Percentiles rank a stretch among this genome's conserved stretches.
These are phyloP conservation scores for Cheirogaleus major DNA, from an alignment of 2,797 vertebrate genomes.

Conservation along the genomic window DNA sequence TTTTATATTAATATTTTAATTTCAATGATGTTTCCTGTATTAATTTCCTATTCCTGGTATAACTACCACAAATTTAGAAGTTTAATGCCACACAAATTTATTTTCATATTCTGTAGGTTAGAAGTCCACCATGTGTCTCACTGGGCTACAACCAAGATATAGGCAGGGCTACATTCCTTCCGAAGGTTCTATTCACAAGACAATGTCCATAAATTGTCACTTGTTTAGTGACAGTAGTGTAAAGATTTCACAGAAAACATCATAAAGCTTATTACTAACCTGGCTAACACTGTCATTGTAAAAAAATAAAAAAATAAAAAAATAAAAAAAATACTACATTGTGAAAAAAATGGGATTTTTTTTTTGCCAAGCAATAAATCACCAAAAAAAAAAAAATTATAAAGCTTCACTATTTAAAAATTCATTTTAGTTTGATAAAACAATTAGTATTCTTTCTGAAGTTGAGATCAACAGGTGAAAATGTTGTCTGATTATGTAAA, in stretches of 20 bases:
- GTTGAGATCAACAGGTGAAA: conserved; percentile 49
- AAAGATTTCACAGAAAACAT: conserved; percentile 12
- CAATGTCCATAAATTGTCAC: neutral
- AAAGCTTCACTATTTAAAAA: conserved; percentile 46
- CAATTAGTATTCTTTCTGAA: conserved; percentile 64
- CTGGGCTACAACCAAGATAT: neutral
- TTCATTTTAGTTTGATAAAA: conserved; percentile 57
- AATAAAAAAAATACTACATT: neutral
- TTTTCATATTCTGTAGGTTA: neutral
- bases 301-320: neutral
- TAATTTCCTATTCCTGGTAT: neutral
- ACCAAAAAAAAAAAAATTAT: neutral
- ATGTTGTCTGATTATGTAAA: conserved; percentile 52
- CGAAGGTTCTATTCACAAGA: neutral
- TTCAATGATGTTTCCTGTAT: neutral
- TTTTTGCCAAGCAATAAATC: conserved; percentile 34
- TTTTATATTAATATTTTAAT: conserved; percentile 8
- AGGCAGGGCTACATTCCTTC: neutral
- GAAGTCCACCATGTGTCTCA: neutral
- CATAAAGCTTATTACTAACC: neutral
- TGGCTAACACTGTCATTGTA: neutral
- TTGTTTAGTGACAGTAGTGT: neutral
- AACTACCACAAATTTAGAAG: neutral
- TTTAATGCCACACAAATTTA: neutral
- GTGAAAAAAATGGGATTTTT: neutral